A percentile compares a stretch with the other conserved stretches of the same genome.
phyloP scores from a whole-genome alignment of 2,888 invertebrate genomes.

The Lasioglossum zephyrum region DNA sequence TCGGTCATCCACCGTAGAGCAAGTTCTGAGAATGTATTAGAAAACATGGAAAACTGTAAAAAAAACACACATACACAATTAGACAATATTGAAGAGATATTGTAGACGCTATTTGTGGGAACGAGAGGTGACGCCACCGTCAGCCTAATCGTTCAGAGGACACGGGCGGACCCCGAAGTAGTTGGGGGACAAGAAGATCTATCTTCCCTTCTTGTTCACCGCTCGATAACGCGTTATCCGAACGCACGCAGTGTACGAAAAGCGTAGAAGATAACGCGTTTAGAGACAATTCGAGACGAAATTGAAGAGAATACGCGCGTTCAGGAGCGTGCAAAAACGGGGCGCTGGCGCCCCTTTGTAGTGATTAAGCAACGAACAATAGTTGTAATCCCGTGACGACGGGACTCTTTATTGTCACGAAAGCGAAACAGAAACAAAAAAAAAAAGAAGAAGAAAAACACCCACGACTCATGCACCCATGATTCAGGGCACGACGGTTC shows the following conservation, averaged over 20 bases:
- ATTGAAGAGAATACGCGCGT: conserved; percentile 31
- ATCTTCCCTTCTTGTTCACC: conserved; percentile 43
- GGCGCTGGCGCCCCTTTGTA: conserved; percentile 72
- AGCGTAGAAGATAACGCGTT: conserved; percentile 35
- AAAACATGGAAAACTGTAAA: neutral
- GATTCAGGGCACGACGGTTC: conserved; percentile 35
- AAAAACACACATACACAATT: neutral
- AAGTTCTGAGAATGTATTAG: neutral
- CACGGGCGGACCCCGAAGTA: neutral
- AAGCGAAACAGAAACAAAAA: neutral
- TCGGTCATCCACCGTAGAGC: neutral
- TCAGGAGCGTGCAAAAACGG: conserved; percentile 48
- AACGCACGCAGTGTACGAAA: neutral
- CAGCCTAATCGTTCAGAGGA: neutral
- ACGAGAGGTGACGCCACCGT: neutral
- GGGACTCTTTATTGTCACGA: conserved; percentile 6
- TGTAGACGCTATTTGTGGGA: neutral
- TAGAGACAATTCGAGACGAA: conserved; percentile 21
- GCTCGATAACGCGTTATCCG: conserved; percentile 5
- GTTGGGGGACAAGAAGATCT: neutral
- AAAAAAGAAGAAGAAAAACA: neutral
- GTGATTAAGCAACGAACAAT: conserved; percentile 52
- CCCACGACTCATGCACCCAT: conserved; percentile 30
- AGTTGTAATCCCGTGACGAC: conserved; percentile 19
- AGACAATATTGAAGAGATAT: conserved; percentile 14